Percentiles rank a stretch among this genome's conserved stretches.
Conservation (phyloP, 2,888 invertebrate genomes). For the Deilephila elpenor region DNA sequence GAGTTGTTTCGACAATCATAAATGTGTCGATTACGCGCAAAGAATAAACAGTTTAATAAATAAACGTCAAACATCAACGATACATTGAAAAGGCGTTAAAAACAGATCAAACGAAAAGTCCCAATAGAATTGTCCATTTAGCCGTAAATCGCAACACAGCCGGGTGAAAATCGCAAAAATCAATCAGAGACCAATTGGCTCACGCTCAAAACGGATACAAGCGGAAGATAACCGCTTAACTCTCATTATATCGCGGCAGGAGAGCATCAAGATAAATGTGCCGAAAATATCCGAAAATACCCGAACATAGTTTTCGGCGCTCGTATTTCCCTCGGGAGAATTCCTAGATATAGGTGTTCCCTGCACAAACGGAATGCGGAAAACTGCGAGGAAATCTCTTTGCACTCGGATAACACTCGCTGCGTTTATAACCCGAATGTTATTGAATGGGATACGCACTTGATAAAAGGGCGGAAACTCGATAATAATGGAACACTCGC, state of each 20-base stretch:
- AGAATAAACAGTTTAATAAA: too few relatives aligned
- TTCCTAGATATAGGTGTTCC: constrained; percentile 62
- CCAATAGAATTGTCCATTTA: background rate
- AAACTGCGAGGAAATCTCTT: constrained; percentile 66
- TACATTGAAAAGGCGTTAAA: background rate
- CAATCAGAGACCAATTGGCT: constrained; percentile 61
- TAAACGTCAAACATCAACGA: background rate
- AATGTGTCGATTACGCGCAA: too few relatives aligned
- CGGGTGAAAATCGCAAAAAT: constrained; percentile 45
- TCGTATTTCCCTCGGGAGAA: constrained; percentile 51
- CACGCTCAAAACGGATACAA: constrained; percentile 60
- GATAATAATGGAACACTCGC: constrained; percentile 34
- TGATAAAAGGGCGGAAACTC: constrained; percentile 36
- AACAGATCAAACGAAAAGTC: background rate
- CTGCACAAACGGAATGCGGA: constrained; percentile 55
- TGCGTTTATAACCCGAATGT: constrained; percentile 47
- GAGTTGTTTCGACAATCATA: too few relatives aligned
- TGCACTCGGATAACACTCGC: constrained; percentile 53
- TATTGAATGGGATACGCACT: constrained; percentile 38
- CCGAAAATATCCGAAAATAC: constrained; percentile 50
- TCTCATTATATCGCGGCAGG: constrained; percentile 58
- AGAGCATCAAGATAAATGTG: constrained; percentile 59
- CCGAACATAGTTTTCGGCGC: constrained; percentile 31
- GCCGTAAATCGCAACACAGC: background rate
- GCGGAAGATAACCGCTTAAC: constrained; percentile 67